Percentiles rank a stretch among this genome's conserved stretches.
Evolutionary conservation across 2,797 vertebrate species (phyloP).

Genomic region (Perodicticus potto): DNA sequence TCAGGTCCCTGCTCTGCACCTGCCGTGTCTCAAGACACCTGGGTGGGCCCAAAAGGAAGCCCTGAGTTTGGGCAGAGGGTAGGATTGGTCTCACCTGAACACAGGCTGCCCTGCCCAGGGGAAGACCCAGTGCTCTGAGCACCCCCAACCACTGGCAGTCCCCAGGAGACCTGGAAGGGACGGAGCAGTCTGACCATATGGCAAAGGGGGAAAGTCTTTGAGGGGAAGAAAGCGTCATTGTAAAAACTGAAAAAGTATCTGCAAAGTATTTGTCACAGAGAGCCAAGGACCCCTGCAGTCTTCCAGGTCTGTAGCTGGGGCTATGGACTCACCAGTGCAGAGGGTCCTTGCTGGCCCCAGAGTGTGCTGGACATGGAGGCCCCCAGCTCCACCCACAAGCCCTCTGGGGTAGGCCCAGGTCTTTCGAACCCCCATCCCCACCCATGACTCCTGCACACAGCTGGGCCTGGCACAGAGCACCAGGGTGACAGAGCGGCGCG

Average conservation of each 20-base stretch:
- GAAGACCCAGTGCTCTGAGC: accelerated
- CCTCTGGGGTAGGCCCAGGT: background rate
- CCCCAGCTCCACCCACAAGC: too few relatives aligned
- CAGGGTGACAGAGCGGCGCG: background rate
- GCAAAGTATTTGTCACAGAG: accelerated
- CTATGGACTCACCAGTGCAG: accelerated
- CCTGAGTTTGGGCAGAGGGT: background rate
- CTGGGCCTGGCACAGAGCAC: background rate
- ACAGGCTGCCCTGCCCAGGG: background rate
- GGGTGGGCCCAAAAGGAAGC: accelerated
- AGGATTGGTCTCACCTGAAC: accelerated
- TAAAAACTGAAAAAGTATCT: accelerated
- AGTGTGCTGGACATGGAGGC: accelerated
- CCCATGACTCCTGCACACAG: accelerated
- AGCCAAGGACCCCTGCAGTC: accelerated
- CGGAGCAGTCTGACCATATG: background rate
- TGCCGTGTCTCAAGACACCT: accelerated
- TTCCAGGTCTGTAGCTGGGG: accelerated
- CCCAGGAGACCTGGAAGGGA: background rate
- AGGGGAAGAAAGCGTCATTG: accelerated
- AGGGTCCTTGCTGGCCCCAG: background rate
- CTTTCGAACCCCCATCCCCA: accelerated
- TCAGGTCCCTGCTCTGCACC: accelerated
- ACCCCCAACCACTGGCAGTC: accelerated
- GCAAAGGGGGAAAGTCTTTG: accelerated